Evolutionary conservation across 1,140 invertebrate genomes (phyloP).

Genomic region (Bombus cullumanus): DNA sequence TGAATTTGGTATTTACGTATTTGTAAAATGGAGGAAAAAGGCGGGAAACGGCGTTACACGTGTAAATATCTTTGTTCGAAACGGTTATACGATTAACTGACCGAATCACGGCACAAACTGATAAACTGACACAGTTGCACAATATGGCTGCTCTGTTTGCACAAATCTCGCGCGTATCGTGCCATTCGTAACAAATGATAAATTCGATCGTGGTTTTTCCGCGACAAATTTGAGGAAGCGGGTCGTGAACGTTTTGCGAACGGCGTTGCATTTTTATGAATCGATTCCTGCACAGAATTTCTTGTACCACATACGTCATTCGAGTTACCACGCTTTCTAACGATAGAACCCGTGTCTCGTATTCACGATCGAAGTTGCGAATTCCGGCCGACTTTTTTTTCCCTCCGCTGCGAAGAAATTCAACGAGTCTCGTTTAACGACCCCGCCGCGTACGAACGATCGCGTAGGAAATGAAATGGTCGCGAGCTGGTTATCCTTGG

Average conservation of each 20-base stretch:
- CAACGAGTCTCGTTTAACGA: not conserved
- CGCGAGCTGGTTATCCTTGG: constrained; percentile 31
- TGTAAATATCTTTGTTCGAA: not conserved
- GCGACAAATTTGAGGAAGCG: no score
- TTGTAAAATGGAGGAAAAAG: no score
- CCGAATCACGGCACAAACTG: no score
- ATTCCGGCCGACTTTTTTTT: constrained; percentile 41
- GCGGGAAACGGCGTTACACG: no score
- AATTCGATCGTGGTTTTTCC: no score
- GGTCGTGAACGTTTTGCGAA: not conserved
- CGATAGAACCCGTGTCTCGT: constrained; percentile 63
- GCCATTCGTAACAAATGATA: no score
- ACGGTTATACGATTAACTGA: no score
- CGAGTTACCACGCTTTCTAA: constrained; percentile 70
- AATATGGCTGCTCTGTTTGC: no score
- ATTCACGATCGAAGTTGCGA: constrained; percentile 52
- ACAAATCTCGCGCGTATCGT: no score
- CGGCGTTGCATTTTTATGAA: constrained; percentile 50
- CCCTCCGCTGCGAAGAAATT: not conserved
- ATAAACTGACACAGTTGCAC: no score
- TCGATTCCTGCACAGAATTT: constrained; percentile 59
- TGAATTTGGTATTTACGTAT: no score
- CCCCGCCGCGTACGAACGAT: not conserved
- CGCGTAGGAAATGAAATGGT: not conserved
- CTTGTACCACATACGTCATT: constrained; percentile 67